Percentiles rank a stretch among this genome's conserved stretches.
Evolutionary conservation across 2,888 invertebrate genomes (phyloP).

Genomic region (Stenodema calcarata): DNA sequence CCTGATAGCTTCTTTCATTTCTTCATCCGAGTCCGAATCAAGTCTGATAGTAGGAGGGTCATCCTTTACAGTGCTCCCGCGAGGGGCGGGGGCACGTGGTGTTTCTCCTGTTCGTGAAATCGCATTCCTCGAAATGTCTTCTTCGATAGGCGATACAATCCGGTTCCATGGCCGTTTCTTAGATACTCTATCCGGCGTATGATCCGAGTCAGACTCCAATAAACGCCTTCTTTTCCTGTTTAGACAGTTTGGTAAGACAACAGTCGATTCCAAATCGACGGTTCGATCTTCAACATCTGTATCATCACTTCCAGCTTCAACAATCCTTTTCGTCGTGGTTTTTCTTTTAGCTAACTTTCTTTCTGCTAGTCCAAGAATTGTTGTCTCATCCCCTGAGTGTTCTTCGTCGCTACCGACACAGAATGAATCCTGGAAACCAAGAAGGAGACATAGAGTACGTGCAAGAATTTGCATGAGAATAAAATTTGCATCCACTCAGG

Average conservation of each 20-base stretch:
- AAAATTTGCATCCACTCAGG: too few species aligned
- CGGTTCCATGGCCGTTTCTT: background rate
- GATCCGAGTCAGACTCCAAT: constrained; percentile 31
- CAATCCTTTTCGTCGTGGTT: constrained; percentile 22
- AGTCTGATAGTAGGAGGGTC: background rate
- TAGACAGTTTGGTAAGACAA: background rate
- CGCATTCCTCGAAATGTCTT: background rate
- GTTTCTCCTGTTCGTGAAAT: background rate
- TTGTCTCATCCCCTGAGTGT: constrained; percentile 62
- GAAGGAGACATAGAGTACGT: too few species aligned
- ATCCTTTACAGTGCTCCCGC: background rate
- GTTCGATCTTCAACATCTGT: background rate
- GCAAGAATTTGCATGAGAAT: too few species aligned
- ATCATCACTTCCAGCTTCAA: background rate
- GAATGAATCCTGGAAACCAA: constrained; percentile 69
- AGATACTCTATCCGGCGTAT: background rate
- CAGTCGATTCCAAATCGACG: background rate
- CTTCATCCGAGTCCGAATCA: constrained; percentile 26
- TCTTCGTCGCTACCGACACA: constrained; percentile 70
- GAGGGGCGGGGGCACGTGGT: background rate
- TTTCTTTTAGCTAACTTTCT: constrained; percentile 48
- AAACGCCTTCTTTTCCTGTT: background rate
- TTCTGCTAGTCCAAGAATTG: constrained; percentile 67
- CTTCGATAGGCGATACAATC: constrained; percentile 3
- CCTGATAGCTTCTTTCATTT: constrained; percentile 13